Evolutionary conservation across 2,113 vertebrate genomes (phyloP), one percentile per base, ranked within the genome.

Genomic region (Dromas ardeola): DNA sequence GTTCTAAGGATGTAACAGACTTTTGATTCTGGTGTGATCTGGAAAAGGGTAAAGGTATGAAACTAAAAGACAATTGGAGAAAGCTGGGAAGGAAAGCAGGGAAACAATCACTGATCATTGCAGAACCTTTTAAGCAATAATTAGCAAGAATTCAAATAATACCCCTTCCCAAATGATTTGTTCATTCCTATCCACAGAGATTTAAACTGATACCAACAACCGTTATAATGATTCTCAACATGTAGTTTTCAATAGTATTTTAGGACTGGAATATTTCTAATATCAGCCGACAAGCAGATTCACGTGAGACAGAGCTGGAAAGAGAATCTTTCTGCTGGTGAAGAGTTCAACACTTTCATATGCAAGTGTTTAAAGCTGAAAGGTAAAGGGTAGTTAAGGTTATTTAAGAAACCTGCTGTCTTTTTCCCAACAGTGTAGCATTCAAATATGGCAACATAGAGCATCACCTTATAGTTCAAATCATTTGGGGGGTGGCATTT

Each of bases 401-500:
- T 91, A 23, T 72, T 88, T 70, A 80, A 94, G 78, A 86, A 93
- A 56, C 32, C 49, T 90, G 53, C 53, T 81, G 74, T 80, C 49
- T 92, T 87, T 95, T 90, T 66, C 74, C 56, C 85, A 55, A 45
- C 8, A 71, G 73, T 23, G 14, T 50, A 79, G 38, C 71, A 72
- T 77, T 80, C 62, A 94, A 93, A 90, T 45, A 56, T 43, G 61
- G 47, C 38, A 94, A 56, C 45, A 45, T 2, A 62, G 36, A 88
- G 22, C 50, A 86, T 58, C 42, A 67, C 20, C 55, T 87, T 73
- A 45, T 53, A n/a, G 36, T 77, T 92, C 25, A 47, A 62, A 74
- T 83, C 93, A 94, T 93, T 17, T 16, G 49, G 29, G 93, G 36
- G 11, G 11, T 83, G 85, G 61, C 74, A 93, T 96, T 97, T 92